phyloP scores from a whole-genome alignment of 2,113 vertebrate species.

The Carettochelys insculpta region DNA sequence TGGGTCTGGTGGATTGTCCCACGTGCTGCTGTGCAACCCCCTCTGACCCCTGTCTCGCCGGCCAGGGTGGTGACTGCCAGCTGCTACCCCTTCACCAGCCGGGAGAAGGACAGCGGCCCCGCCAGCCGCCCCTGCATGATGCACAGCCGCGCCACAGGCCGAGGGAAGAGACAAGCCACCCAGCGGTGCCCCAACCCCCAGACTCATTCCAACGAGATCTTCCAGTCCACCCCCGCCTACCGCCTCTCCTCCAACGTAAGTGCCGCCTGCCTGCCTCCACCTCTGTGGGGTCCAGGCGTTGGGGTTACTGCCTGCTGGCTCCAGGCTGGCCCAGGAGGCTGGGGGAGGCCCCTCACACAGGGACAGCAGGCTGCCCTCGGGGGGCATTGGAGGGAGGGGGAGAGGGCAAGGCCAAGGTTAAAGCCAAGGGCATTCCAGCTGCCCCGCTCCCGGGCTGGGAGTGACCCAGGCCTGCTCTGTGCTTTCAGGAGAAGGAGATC shows the following conservation, averaged over 20 bases:
- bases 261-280: background rate
- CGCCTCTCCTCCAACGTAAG: constrained; percentile 91
- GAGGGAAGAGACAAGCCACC: constrained; percentile 95
- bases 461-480: background rate
- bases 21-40: background rate
- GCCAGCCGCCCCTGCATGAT: constrained; percentile 88
- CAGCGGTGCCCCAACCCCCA: constrained; percentile 87
- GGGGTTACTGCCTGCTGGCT: background rate
- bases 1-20: background rate
- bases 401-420: background rate
- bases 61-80: constrained; percentile 91
- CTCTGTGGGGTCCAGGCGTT: no score
- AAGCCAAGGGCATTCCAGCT: fast-evolving
- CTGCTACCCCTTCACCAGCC: constrained; percentile 89
- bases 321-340: background rate
- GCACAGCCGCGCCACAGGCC: constrained; percentile 89
- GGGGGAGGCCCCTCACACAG: no score
- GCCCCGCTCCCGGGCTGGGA: no score
- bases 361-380: background rate
- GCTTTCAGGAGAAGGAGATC: constrained; percentile 91
- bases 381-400: no score
- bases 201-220: constrained; percentile 90
- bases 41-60: background rate
- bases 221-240: constrained; percentile 96
- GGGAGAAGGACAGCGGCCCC: constrained; percentile 60